Evolutionary conservation across 2,113 vertebrate genomes (phyloP).

Genomic region (Triplophysa tibetana): DNA sequence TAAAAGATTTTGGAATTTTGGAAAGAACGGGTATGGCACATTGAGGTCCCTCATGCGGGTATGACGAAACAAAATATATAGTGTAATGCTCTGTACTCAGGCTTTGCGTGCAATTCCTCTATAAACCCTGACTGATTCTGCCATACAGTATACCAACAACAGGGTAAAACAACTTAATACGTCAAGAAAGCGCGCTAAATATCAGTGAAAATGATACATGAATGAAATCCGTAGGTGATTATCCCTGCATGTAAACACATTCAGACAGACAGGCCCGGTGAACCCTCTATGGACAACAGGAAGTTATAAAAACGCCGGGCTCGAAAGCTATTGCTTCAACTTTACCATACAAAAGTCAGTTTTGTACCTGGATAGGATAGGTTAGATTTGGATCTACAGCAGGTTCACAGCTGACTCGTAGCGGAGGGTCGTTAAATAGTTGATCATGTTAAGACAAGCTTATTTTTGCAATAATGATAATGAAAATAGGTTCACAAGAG

Average conservation of each 20-base stretch:
- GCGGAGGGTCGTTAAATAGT: slow-evolving; percentile 61
- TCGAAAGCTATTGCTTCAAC: slow-evolving; percentile 69
- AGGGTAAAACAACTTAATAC: not conserved
- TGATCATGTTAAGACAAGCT: slow-evolving; percentile 8
- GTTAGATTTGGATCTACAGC: slow-evolving; percentile 56
- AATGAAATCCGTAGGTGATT: slow-evolving; percentile 36
- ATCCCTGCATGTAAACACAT: slow-evolving; percentile 49
- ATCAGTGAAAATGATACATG: not conserved
- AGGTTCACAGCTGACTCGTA: slow-evolving; percentile 20
- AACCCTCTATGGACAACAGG: slow-evolving; percentile 50
- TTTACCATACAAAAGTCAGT: slow-evolving; percentile 68
- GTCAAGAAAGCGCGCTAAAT: not conserved
- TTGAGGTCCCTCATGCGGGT: slow-evolving; percentile 80
- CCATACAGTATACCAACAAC: slow-evolving; percentile 7
- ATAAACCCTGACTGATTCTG: slow-evolving; percentile 55
- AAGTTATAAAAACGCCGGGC: slow-evolving; percentile 62
- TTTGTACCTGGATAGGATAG: slow-evolving; percentile 41
- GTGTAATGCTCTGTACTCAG: slow-evolving; percentile 71
- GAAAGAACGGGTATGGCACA: slow-evolving; percentile 61
- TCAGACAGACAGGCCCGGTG: slow-evolving; percentile 35
- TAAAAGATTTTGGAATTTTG: slow-evolving; percentile 34
- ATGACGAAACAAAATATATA: slow-evolving; percentile 70
- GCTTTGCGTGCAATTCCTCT: slow-evolving; percentile 63
- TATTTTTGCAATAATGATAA: slow-evolving; percentile 16
- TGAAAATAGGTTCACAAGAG: slow-evolving; percentile 16